Conservation (phyloP, 2,113 vertebrate species). For the human region DNA sequence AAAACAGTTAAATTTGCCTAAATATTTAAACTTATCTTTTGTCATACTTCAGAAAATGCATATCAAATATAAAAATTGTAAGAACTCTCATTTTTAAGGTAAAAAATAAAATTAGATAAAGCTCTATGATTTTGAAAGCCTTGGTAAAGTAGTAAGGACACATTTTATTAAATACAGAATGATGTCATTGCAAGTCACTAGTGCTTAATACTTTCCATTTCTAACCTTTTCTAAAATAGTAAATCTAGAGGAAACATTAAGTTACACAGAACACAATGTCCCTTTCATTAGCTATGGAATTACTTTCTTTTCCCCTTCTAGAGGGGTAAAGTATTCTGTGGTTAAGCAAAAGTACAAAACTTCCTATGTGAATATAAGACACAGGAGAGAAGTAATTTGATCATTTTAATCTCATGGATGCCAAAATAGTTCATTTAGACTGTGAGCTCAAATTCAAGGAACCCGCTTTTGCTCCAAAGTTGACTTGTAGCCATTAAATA, state of each 20-base stretch:
- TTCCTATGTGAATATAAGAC: constrained; percentile 65
- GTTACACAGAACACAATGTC: constrained; percentile 75
- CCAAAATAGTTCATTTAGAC: constrained; percentile 48
- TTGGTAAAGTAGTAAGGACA: constrained; percentile 30
- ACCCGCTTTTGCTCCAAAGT: constrained; percentile 37
- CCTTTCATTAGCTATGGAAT: constrained; percentile 74
- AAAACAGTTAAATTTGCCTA: constrained; percentile 36
- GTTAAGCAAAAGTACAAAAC: constrained; percentile 76
- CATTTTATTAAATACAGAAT: constrained; percentile 74
- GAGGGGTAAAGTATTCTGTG: constrained; percentile 71
- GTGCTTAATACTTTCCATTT: constrained; percentile 74
- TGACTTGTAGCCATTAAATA: constrained; percentile 54
- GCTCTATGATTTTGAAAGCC: not conserved
- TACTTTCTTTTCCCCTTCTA: constrained; percentile 55
- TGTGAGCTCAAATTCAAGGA: constrained; percentile 45
- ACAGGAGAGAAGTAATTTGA: constrained; percentile 63
- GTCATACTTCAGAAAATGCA: constrained; percentile 28
- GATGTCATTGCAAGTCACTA: constrained; percentile 75
- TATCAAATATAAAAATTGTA: constrained; percentile 44
- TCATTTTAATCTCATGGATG: constrained; percentile 59
- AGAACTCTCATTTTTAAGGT: constrained; percentile 20
- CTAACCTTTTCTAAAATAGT: constrained; percentile 77
- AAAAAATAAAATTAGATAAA: constrained; percentile 40
- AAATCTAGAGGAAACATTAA: constrained; percentile 80
- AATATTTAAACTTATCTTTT: not conserved